Evolutionary conservation across 2,888 invertebrate species (phyloP).

Genomic region (Dasysyrphus albostriatus): DNA sequence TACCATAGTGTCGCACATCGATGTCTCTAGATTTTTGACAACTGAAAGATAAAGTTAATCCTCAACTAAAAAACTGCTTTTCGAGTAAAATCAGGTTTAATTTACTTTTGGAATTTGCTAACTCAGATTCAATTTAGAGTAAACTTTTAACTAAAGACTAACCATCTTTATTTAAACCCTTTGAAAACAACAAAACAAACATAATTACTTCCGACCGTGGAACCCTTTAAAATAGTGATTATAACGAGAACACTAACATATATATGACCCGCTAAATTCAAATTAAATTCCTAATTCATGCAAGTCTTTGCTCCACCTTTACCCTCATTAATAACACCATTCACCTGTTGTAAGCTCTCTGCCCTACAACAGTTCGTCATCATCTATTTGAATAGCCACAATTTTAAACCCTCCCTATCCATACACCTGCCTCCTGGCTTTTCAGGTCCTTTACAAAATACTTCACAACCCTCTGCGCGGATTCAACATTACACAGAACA

Average conservation of each 20-base stretch:
- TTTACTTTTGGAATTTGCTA: no score
- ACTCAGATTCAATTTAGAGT: no score
- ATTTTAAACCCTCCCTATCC: conserved; percentile 30
- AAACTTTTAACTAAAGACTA: no score
- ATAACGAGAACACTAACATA: conserved; percentile 35
- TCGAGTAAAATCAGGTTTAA: no score
- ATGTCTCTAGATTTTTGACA: no score
- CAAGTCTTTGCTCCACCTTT: background rate
- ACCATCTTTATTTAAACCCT: no score
- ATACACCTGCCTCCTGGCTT: background rate
- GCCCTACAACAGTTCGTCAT: conserved; percentile 48
- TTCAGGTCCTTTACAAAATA: background rate
- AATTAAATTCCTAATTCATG: conserved; percentile 25
- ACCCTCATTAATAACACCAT: conserved; percentile 35
- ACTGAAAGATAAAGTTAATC: no score
- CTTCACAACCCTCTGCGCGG: conserved; percentile 7
- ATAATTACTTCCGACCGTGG: no score
- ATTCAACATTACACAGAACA: background rate
- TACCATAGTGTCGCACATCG: no score
- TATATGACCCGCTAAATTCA: conserved; percentile 46
- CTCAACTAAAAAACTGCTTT: no score
- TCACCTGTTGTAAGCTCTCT: conserved; percentile 48
- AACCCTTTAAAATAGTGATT: background rate
- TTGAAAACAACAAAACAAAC: no score
- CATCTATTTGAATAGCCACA: conserved; percentile 45